Conservation (phyloP, 2,113 vertebrate species). For the Sciurus niger region DNA sequence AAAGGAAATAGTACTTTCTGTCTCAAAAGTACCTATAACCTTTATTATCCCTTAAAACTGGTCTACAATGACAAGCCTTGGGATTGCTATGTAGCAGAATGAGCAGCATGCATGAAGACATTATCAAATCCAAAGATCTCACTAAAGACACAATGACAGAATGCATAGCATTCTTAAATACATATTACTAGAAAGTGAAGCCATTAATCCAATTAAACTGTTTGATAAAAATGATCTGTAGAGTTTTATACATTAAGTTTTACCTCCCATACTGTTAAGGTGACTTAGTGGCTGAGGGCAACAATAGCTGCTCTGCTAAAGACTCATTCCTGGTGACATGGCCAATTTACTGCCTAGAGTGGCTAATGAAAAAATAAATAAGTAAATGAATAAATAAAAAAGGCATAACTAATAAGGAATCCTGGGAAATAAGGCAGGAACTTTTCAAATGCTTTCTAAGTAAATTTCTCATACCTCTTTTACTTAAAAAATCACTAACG, state of each 20-base stretch:
- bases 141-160: constrained; percentile 49
- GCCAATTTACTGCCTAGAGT: neutral
- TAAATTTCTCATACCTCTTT: neutral
- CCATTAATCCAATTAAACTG: constrained; percentile 27
- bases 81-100: constrained; percentile 19
- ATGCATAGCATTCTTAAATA: constrained; percentile 25
- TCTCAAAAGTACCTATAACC: neutral
- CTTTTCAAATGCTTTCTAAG: constrained; percentile 17
- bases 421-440: neutral
- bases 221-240: constrained; percentile 50
- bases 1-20: constrained; percentile 19
- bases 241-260: neutral
- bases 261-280: neutral
- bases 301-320: neutral
- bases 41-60: neutral
- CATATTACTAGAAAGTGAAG: constrained; percentile 16
- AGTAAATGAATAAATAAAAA: neutral
- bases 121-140: constrained; percentile 23
- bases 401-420: neutral
- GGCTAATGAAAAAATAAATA: neutral
- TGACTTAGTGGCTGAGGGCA: neutral
- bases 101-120: neutral
- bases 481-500: constrained; percentile 47
- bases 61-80: neutral
- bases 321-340: neutral